Evolutionary conservation across 2,888 invertebrate genomes (phyloP).

Genomic region (Germaria angustata): DNA sequence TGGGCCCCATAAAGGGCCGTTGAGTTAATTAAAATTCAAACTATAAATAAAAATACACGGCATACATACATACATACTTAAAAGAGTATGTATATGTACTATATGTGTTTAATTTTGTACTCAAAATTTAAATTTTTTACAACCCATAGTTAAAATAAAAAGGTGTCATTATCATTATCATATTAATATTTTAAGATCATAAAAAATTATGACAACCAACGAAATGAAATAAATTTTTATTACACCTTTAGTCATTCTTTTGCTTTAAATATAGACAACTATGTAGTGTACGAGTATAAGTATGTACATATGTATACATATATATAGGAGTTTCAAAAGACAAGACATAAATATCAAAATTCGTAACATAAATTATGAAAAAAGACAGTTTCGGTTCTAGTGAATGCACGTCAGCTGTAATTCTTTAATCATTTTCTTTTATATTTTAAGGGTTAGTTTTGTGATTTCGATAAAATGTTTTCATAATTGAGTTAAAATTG

Average conservation of each 20-base stretch:
- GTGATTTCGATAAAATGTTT: not conserved
- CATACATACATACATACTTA: no score
- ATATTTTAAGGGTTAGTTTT: slow-evolving; percentile 32
- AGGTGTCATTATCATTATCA: slow-evolving; percentile 8
- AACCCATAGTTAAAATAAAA: no score
- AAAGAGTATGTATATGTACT: not conserved
- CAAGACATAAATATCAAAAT: slow-evolving; percentile 15
- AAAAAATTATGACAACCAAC: slow-evolving; percentile 52
- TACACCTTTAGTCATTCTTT: slow-evolving; percentile 6
- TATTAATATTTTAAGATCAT: slow-evolving; percentile 1
- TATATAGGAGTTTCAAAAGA: no score
- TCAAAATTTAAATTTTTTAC: not conserved
- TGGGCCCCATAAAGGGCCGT: not conserved
- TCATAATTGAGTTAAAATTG: not conserved
- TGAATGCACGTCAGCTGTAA: not conserved
- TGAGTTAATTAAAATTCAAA: not conserved
- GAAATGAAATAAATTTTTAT: slow-evolving; percentile 42
- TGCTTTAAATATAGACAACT: not conserved
- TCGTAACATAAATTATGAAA: slow-evolving; percentile 18
- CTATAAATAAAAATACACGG: not conserved
- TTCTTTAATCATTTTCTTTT: not conserved
- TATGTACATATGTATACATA: no score
- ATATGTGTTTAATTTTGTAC: not conserved
- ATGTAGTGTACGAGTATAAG: no score
- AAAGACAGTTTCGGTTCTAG: not conserved